Evolutionary conservation across 2,113 vertebrate species (phyloP), one percentile per base, ranked within the genome.

Genomic region (Raja brachyura): DNA sequence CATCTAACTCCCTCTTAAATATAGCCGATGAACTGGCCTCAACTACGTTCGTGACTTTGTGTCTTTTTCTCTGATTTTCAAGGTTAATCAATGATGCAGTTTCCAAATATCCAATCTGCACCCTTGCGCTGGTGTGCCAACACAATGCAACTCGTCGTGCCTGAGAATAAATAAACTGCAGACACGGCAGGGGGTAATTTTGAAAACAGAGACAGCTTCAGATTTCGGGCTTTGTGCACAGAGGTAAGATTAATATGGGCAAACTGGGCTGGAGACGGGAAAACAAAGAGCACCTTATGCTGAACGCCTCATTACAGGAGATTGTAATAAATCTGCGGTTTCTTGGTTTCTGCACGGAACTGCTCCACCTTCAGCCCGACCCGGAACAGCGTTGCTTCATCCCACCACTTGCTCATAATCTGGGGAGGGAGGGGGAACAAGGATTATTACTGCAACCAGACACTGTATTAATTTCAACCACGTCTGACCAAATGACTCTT

Each of bases 351-450:
- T 14, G 3, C 39, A 93, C 93, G 94, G 63, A 96, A 96, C 75
- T 95, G 92, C 93, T 96, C 96, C 3, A 96, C 93, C 94, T 96
- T 95, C 93, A 95, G 56, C 31, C 95, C 96, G 0, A 96, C 93
- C 79, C 94, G 95, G 90, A 96, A 95, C 74, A 95, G 94, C 93
- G 95, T 70, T 54, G 94, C 95, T 95, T 96, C 96, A 90, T 96
- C 94, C 96, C 96, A 96, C 95, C 96, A 96, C 90, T 96, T 96
- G 75, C 94, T 94, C 95, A 96, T 96, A 93, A 96, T 94, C 96
- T 96, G 93, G 14, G 39, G n/a, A 94, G n/a, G n/a, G n/a, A n/a
- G 66, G 93, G 88, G 56, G 85, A n/a, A 78, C 20, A 33, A 10
- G 76, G 54, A 20, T 22, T 22, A 33, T 2, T 66, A 66, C 39